phyloP scores from a whole-genome alignment of 2,888 invertebrate species.

The Chouioia cunea region DNA sequence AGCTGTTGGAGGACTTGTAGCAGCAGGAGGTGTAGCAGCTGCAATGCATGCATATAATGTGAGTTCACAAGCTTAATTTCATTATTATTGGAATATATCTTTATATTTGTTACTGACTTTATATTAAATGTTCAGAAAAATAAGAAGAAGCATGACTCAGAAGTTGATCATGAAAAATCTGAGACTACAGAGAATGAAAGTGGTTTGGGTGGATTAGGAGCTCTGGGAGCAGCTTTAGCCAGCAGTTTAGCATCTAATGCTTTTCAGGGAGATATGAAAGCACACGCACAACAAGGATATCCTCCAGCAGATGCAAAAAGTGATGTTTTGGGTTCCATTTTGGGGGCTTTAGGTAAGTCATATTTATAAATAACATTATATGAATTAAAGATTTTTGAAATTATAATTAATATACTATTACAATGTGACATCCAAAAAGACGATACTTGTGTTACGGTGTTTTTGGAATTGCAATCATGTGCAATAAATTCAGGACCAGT shows the following conservation, averaged over 20 bases:
- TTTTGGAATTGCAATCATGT: too few relatives aligned
- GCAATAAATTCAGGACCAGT: too few relatives aligned
- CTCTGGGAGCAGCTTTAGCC: slow-evolving; percentile 63
- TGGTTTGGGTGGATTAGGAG: slow-evolving; percentile 59
- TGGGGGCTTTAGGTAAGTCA: slow-evolving; percentile 62
- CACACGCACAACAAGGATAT: slow-evolving; percentile 59
- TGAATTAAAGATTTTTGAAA: background rate
- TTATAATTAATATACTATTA: background rate
- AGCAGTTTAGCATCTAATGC: slow-evolving; percentile 62
- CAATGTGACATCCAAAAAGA: too few relatives aligned
- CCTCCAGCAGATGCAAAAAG: slow-evolving; percentile 57
- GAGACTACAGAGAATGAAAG: slow-evolving; percentile 59
- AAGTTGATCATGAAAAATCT: slow-evolving; percentile 58
- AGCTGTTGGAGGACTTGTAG: slow-evolving; percentile 63
- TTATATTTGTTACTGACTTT: slow-evolving; percentile 9
- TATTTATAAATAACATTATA: slow-evolving; percentile 27
- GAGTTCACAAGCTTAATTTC: slow-evolving; percentile 33
- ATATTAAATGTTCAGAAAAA: slow-evolving; percentile 42
- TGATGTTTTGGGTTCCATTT: slow-evolving; percentile 62
- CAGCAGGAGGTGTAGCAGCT: slow-evolving; percentile 65
- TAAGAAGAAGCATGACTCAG: slow-evolving; percentile 58
- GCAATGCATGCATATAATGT: slow-evolving; percentile 63
- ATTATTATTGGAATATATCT: slow-evolving; percentile 1
- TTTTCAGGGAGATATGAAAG: slow-evolving; percentile 54
- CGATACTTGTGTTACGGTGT: too few relatives aligned